A percentile compares a stretch with the other conserved stretches of the same genome.
These are phyloP conservation scores for Drosophila austrosaltans DNA, from an alignment of 2,888 invertebrate species.

Conservation along the genomic window DNA sequence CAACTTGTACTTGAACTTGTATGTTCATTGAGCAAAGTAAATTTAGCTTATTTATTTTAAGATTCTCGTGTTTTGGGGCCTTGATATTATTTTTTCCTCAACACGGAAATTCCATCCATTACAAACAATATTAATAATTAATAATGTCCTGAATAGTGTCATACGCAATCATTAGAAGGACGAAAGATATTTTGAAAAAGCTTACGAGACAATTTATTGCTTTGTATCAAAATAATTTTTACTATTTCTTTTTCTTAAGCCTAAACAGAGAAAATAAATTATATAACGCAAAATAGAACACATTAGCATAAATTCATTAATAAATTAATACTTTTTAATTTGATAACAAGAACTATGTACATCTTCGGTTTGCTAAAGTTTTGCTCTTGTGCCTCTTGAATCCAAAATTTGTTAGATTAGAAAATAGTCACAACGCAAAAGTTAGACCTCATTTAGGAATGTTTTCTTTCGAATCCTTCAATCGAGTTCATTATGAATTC, in stretches of 20 bases:
- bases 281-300: neutral
- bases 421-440: neutral
- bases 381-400: neutral
- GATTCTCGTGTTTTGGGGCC: too few species aligned
- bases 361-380: slow-evolving; percentile 1
- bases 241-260: neutral
- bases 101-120: too few species aligned
- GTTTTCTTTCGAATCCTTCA: slow-evolving; percentile 48
- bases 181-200: neutral
- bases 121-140: too few species aligned
- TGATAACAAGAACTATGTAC: slow-evolving; percentile 8
- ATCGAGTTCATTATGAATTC: slow-evolving; percentile 84
- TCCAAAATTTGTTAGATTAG: neutral
- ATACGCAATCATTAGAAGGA: too few species aligned
- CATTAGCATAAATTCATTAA: slow-evolving; percentile 7
- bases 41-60: too few species aligned
- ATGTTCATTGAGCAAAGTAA: too few species aligned
- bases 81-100: too few species aligned
- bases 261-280: slow-evolving; percentile 1
- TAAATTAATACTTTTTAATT: slow-evolving; percentile 10
- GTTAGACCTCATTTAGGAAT: neutral
- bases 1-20: too few species aligned
- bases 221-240: neutral
- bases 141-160: too few species aligned
- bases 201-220: neutral